Percentiles rank a stretch among this genome's conserved stretches.
Conservation (phyloP, 2,797 vertebrate species). For the Acanthurus leucopareius region DNA sequence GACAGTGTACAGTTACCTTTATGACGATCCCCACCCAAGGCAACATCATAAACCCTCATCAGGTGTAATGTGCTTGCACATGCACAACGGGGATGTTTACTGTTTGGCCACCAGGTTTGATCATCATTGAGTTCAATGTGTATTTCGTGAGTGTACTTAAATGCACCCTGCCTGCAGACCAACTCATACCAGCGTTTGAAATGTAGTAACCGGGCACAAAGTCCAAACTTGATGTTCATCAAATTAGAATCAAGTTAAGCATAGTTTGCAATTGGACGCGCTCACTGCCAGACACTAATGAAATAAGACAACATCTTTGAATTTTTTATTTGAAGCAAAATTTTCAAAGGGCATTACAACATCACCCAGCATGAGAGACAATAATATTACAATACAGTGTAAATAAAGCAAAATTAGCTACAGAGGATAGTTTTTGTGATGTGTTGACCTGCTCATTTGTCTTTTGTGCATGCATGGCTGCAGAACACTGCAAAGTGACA, state of each 20-base stretch:
- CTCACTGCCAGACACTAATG: background rate
- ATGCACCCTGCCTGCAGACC: slow-evolving; percentile 5
- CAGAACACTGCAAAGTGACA: slow-evolving; percentile 58
- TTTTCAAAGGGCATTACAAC: background rate
- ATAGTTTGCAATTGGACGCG: background rate
- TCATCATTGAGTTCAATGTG: background rate
- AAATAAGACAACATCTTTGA: background rate
- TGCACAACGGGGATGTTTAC: slow-evolving; percentile 33
- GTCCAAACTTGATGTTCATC: background rate
- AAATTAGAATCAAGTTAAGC: background rate
- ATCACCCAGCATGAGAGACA: background rate
- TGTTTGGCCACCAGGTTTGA: slow-evolving; percentile 27
- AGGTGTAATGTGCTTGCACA: slow-evolving; percentile 53
- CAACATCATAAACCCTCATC: slow-evolving; percentile 60
- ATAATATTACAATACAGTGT: slow-evolving; percentile 8
- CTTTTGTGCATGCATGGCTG: slow-evolving; percentile 71
- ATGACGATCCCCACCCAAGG: slow-evolving; percentile 59
- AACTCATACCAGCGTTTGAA: slow-evolving; percentile 9
- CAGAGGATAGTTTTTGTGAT: background rate
- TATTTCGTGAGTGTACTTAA: background rate
- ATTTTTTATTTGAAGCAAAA: slow-evolving; percentile 6
- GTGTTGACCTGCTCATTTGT: slow-evolving; percentile 35
- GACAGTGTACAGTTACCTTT: slow-evolving; percentile 73
- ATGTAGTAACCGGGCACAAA: background rate
- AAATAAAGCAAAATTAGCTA: slow-evolving; percentile 9